Conservation (phyloP, 2,797 vertebrate genomes). For the Thalassophryne amazonica region DNA sequence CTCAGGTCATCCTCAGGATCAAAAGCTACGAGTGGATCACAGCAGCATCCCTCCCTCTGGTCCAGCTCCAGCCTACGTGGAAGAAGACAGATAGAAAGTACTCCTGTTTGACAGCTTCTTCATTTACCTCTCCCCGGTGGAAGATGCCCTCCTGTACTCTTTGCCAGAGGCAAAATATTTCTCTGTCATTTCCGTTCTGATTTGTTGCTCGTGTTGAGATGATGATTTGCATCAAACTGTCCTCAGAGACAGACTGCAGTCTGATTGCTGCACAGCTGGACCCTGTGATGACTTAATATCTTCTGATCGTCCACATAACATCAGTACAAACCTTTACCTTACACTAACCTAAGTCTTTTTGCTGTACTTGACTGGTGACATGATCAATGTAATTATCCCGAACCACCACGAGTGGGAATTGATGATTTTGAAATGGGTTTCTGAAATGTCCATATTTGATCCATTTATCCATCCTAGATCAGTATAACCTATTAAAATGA, state of each 20-base stretch:
- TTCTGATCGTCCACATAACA: no score
- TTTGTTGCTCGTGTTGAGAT: slow-evolving; percentile 13
- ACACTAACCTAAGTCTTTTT: background rate
- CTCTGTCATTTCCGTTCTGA: slow-evolving; percentile 29
- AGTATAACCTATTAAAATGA: no score
- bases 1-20: slow-evolving; percentile 68
- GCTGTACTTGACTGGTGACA: no score
- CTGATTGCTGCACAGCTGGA: slow-evolving; percentile 1
- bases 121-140: slow-evolving; percentile 28
- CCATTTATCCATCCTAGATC: no score
- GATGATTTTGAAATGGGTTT: no score
- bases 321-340: background rate
- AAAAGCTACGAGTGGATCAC: slow-evolving; percentile 71
- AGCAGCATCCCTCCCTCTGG: slow-evolving; percentile 52
- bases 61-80: slow-evolving; percentile 4
- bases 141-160: slow-evolving; percentile 23
- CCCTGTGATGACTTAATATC: background rate
- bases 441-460: no score
- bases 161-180: slow-evolving; percentile 37
- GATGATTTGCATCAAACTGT: slow-evolving; percentile 25
- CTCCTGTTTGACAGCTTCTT: slow-evolving; percentile 42
- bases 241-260: slow-evolving; percentile 9
- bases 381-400: no score
- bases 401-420: no score
- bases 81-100: slow-evolving; percentile 43